Base-by-base conservation (phyloP, 2,113 vertebrate genomes). In the Oreamnos americanus region DNA sequence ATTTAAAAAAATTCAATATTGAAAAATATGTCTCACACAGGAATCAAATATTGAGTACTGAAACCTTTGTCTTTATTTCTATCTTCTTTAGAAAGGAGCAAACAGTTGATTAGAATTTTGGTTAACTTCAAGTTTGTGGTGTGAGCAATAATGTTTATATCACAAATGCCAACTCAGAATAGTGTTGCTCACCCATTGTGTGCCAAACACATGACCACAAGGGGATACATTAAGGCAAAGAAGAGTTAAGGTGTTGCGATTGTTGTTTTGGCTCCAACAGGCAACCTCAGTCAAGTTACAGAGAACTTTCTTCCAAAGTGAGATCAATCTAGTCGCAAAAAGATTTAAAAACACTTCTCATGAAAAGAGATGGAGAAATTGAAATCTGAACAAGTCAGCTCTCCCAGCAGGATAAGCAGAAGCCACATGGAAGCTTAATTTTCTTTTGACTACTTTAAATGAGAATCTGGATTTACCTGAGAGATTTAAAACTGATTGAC, bases 381-480 rank as follows among this genome's bases (percentile, higher is more conserved):
- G 95, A 97, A 97, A 96, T 86, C 53, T 1, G 58, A 95, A 89
- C 76, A 57, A 71, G 71, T 47, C 53, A 85, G 26, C 55, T 95
- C 86, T 96, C 91, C 93, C 95, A 97, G 90, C 62, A 98, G 94
- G 96, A 84, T 74, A 97, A 96, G 82, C n/a, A 95, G 49, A 82
- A 91, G 92, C 90, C 88, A 94, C 91, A 96, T 62, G 94, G 93
- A 95, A 58, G 74, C 64, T 95, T 96, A 87, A 93, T 97, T 97
- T 97, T 97, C 96, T 92, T 97, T 95, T 87, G 93, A 97, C 84
- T 97, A 53, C 76, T 87, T 98, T 97, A 89, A 91, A 94, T 64
- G 96, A 91, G 92, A 97, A 94, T 93, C 96, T 33, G 55, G 90
- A 96, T 98, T 96, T 96, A 95, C 85, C 87, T 89, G 76, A 58